Evolutionary conservation across 2,797 vertebrate species (phyloP).

Genomic region (Myripristis jacobus): DNA sequence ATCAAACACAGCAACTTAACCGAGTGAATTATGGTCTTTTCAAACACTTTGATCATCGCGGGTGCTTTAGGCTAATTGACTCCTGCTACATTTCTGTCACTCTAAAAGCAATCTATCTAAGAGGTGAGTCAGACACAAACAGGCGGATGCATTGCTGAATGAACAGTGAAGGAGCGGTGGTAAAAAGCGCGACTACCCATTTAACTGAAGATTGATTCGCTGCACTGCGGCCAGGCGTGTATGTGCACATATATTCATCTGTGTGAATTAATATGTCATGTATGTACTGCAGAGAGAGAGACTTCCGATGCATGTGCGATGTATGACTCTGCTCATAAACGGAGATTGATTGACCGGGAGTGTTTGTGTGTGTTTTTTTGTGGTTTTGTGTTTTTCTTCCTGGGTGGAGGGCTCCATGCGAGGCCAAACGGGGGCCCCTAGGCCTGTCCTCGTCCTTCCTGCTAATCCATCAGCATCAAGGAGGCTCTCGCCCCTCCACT

Average conservation of each 20-base stretch:
- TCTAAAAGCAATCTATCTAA: slow-evolving; percentile 39
- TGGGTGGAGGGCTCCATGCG: slow-evolving; percentile 28
- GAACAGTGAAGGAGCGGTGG: slow-evolving; percentile 9
- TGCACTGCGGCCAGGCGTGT: not conserved
- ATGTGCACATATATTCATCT: slow-evolving; percentile 13
- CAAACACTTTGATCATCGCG: slow-evolving; percentile 27
- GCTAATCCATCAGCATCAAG: slow-evolving; percentile 73
- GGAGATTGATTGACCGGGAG: slow-evolving; percentile 55
- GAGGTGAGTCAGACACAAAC: slow-evolving; percentile 17
- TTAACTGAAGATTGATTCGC: slow-evolving; percentile 50
- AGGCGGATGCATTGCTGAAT: not conserved
- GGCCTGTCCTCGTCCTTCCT: slow-evolving; percentile 51
- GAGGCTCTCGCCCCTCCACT: slow-evolving; percentile 17
- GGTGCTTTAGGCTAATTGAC: slow-evolving; percentile 27
- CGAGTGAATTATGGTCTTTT: slow-evolving; percentile 14
- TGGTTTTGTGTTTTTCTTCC: slow-evolving; percentile 45
- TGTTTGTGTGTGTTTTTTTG: slow-evolving; percentile 48
- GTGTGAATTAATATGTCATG: not conserved
- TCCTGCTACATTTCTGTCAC: slow-evolving; percentile 14
- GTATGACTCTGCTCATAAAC: slow-evolving; percentile 24
- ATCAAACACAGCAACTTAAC: not conserved
- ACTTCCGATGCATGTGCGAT: slow-evolving; percentile 1
- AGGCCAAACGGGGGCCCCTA: slow-evolving; percentile 47
- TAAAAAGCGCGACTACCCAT: not conserved
- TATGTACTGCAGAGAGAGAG: not conserved